Evolutionary conservation across 2,888 invertebrate genomes (phyloP), one percentile per base, ranked within the genome.

Genomic region (Exephanes ischioxanthus): DNA sequence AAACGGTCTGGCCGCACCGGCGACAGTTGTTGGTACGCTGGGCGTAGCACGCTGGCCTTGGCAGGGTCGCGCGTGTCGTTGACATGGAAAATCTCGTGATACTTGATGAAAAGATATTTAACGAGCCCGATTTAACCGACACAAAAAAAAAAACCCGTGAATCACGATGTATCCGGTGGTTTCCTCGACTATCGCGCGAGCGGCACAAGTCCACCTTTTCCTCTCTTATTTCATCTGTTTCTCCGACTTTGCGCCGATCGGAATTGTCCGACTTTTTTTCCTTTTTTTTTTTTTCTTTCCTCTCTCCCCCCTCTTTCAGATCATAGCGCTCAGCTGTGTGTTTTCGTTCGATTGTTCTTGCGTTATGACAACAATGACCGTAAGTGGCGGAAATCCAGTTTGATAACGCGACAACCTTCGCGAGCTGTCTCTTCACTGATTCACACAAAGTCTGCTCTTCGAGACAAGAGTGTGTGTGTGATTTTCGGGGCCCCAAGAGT

Each of bases 31-130:
- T 81, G 86, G 68, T 89, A 86, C 86, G 88, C 89, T 89, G 91
- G 90, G 91, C 89, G 91, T 90, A 92, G 91, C 91, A 90, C 91
- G 90, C 90, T 91, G 92, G 91, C 89, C 91, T 91, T 90, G 92
- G 88, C 79, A 92, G 87, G 86, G 92, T 89, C 88, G 89, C 88
- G 90, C 91, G 91, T 90, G 91, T 89, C 89, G 91, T 91, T 90
- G 92, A 90, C 91, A 92, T 92, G 91, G 91, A 91, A 91, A 92
- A 90, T 79, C 88, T 89, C 88, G 89, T 90, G 86, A 89, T 85
- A 76, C 79, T 81, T 80, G 68, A 45, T 55, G 37, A 68, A 66
- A 72, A 68, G 68, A 48, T 66, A 48, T 33, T 70, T 19, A 48
- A 51, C 37, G 51, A 26, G 3, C 14, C 51, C 26, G 55, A 30